These are phyloP conservation scores for Hylia prasina DNA, from an alignment of 2,113 vertebrate species.

Conservation along the genomic window DNA sequence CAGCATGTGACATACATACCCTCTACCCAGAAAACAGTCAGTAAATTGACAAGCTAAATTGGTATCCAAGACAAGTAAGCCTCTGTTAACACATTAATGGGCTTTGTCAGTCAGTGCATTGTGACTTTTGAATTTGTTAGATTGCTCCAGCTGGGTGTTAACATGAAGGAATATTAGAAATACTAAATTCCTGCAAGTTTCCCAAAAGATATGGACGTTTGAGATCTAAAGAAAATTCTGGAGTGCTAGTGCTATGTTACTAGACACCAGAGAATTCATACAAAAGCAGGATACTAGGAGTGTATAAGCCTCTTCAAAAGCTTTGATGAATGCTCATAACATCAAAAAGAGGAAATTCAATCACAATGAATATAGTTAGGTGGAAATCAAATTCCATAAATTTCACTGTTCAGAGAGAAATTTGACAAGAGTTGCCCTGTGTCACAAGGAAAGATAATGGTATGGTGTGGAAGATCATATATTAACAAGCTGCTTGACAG, in stretches of 20 bases:
- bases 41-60: not conserved
- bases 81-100: not conserved
- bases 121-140: not conserved
- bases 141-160: not conserved
- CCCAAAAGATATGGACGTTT: not conserved
- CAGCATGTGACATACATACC: not conserved
- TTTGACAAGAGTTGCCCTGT: not conserved
- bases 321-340: not conserved
- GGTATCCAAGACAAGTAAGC: not conserved
- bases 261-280: not conserved
- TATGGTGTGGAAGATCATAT: not conserved
- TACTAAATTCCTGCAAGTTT: not conserved
- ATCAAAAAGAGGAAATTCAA: not conserved
- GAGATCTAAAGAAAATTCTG: not conserved
- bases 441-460: not conserved
- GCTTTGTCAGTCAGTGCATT: not conserved
- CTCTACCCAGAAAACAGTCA: not conserved
- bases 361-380: not conserved
- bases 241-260: not conserved
- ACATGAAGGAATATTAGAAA: not conserved
- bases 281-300: not conserved
- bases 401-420: not conserved
- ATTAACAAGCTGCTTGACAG: not conserved
- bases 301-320: not conserved
- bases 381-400: not conserved